Evolutionary conservation across 2,888 invertebrate species (phyloP), one percentile per base, ranked within the genome.

Genomic region (Allacma fusca): DNA sequence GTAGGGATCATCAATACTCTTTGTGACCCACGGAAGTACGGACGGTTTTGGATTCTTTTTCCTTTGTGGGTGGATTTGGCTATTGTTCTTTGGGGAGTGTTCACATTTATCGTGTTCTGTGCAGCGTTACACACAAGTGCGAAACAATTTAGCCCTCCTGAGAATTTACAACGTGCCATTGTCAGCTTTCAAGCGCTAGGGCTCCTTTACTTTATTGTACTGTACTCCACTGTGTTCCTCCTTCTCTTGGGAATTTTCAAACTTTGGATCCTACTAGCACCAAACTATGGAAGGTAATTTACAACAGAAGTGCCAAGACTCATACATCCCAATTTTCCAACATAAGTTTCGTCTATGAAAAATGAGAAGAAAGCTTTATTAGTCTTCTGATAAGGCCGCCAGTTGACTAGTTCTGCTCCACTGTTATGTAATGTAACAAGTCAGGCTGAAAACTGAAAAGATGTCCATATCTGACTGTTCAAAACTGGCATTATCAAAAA

Each of bases 231-330:
- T n/a, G 1, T 7, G 1, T 71, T 71, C 13, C 16, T 44, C 5
- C 19, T 71, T 26, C 9, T 71, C 57, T 7, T 34, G 34, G 34
- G 34, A 9, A 7, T 4, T 34, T 7, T 34, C 34, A 34, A 34
- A 9, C 34, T 34, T 34, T 34, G 34, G 34, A 34, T 4, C 9
- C 4, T 34, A 34, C 9, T 34, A 7, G 34, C 57, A n/a, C 44
- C 40, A 70, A 70, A 70, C 9, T 70, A 13, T 70, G 69, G 69
- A n/a, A n/a, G n/a, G n/a, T n/a, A n/a, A n/a, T n/a, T n/a, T n/a
- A n/a, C n/a, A n/a, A n/a, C n/a, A n/a, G n/a, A n/a, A n/a, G n/a
- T n/a, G n/a, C n/a, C n/a, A n/a, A n/a, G 7, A 29, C 2, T n/a
- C 44, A 2, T 16, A 43, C 40, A 12, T 70, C 23, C 40, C 40